phyloP scores from a whole-genome alignment of 1,140 invertebrate species.

The Hormaphis cornu region DNA sequence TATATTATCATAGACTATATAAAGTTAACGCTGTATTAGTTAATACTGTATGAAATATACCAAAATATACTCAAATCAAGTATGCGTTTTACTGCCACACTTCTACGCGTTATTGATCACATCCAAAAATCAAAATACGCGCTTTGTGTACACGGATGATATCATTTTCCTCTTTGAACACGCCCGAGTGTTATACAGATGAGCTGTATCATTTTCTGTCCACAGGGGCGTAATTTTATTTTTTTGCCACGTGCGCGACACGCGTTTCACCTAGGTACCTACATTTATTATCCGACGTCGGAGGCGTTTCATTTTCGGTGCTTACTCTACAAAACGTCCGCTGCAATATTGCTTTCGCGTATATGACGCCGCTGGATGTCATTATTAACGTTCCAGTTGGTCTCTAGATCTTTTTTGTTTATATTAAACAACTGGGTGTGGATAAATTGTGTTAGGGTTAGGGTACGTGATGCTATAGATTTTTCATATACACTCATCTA shows the following conservation, averaged over 20 bases:
- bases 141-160: neutral
- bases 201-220: neutral
- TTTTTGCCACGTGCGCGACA: conserved; percentile 14
- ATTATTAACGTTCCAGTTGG: neutral
- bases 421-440: neutral
- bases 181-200: neutral
- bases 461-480: no score
- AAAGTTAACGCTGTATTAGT: no score
- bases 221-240: neutral
- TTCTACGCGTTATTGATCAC: neutral
- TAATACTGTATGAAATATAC: no score
- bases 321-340: neutral
- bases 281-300: neutral
- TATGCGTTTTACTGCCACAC: neutral
- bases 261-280: conserved; percentile 5
- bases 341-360: neutral
- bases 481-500: no score
- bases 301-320: neutral
- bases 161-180: conserved; percentile 1
- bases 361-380: neutral
- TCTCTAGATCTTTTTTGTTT: neutral
- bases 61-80: no score
- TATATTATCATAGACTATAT: no score
- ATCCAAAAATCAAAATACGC: no score
- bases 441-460: no score